A percentile compares a stretch with the other conserved stretches of the same genome.
Evolutionary conservation across 2,113 vertebrate species (phyloP).

Genomic region (Saguinus imperator): DNA sequence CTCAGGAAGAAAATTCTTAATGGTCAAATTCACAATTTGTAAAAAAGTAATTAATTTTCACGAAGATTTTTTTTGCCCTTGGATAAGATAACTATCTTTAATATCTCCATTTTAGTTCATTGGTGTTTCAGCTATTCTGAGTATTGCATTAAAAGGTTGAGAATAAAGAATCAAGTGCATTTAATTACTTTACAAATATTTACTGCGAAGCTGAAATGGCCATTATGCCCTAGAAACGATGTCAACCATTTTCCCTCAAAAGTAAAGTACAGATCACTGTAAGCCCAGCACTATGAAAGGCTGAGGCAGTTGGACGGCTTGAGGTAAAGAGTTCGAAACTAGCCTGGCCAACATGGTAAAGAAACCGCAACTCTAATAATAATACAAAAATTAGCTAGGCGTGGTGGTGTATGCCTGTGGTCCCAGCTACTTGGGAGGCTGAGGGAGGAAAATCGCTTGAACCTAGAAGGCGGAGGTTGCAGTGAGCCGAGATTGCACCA

Average conservation of each 20-base stretch:
- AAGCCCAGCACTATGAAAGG: too few species aligned
- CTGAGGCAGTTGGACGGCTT: too few species aligned
- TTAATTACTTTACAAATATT: background rate
- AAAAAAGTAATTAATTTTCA: conserved; percentile 35
- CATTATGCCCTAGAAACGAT: background rate
- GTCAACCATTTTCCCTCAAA: background rate
- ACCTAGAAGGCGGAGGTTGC: too few species aligned
- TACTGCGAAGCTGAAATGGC: background rate
- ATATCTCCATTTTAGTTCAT: background rate
- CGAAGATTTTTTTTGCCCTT: background rate
- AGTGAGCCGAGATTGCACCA: too few species aligned
- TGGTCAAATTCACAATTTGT: background rate
- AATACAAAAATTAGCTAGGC: too few species aligned
- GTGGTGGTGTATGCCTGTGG: too few species aligned
- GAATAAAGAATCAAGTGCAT: background rate
- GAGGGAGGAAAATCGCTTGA: too few species aligned
- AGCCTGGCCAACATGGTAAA: too few species aligned
- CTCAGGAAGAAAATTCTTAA: conserved; percentile 26
- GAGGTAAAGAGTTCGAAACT: too few species aligned
- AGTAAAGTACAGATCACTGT: background rate
- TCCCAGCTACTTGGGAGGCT: too few species aligned
- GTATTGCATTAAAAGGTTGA: background rate
- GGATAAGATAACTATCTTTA: background rate
- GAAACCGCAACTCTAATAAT: too few species aligned
- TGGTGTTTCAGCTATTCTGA: background rate